Percentiles rank a stretch among this genome's conserved stretches.
Conservation (phyloP, 23 tunicate species). For the Phallusia fumigata region DNA sequence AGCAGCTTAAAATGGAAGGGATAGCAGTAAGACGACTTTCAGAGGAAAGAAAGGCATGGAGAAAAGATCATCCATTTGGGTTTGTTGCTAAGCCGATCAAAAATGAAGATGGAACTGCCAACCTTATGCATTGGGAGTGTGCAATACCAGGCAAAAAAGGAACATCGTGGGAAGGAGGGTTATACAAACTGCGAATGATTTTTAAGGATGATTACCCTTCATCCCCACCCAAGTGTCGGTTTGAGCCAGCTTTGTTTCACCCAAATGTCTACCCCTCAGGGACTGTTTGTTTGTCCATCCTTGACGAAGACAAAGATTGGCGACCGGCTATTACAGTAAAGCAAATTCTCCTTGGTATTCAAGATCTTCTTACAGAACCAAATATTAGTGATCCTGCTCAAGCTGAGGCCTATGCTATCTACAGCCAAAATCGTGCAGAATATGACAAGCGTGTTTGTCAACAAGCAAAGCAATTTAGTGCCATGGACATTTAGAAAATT, state of each 20-base stretch:
- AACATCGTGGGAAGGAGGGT: conserved; percentile 93
- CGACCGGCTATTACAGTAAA: conserved; percentile 95
- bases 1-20: conserved; percentile 68
- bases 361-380: conserved; percentile 93
- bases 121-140: conserved; percentile 92
- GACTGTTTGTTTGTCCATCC: conserved; percentile 93
- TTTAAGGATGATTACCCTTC: conserved; percentile 98
- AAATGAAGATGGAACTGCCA: conserved; percentile 63
- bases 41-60: conserved; percentile 96
- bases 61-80: conserved; percentile 97
- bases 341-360: conserved; percentile 93
- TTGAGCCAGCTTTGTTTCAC: conserved; percentile 95
- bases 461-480: conserved; percentile 90
- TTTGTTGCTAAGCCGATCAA: conserved; percentile 95
- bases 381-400: conserved; percentile 97
- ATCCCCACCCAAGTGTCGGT: conserved; percentile 95
- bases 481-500: conserved; percentile 29
- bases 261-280: conserved; percentile 99
- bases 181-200: conserved; percentile 82
- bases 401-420: conserved; percentile 94
- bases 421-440: conserved; percentile 60
- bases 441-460: conserved; percentile 80
- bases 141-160: conserved; percentile 85
- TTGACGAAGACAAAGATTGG: conserved; percentile 99
- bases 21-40: conserved; percentile 89